A percentile compares a stretch with the other conserved stretches of the same genome.
Evolutionary conservation across 2,797 vertebrate species (phyloP).

Genomic region (Darevskia mixta): DNA sequence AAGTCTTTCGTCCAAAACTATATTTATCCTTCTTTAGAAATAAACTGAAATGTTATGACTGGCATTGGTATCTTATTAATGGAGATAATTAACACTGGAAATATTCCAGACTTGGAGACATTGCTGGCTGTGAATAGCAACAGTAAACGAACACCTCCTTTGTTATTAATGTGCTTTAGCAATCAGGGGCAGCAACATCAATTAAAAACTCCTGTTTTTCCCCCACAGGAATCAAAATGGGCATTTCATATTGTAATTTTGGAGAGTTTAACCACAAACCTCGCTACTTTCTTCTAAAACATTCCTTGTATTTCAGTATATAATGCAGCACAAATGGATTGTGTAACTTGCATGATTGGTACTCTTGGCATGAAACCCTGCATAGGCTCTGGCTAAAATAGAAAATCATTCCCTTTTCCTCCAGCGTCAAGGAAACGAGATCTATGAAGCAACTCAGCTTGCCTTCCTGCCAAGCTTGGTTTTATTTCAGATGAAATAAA

Average conservation of each 20-base stretch:
- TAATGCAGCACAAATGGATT: neutral
- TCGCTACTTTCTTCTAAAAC: neutral
- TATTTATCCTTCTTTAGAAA: no score
- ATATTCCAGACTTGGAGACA: no score
- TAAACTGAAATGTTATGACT: no score
- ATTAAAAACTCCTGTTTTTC: no score
- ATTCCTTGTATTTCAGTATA: neutral
- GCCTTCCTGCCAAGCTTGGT: neutral
- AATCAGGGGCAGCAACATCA: no score
- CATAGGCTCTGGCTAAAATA: neutral
- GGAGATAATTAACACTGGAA: no score
- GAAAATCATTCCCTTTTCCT: conserved; percentile 14
- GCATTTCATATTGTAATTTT: conserved; percentile 4
- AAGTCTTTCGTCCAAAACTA: no score
- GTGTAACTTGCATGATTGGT: neutral
- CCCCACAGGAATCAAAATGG: no score
- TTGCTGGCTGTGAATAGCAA: no score
- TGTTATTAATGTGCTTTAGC: no score
- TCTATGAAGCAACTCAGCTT: neutral
- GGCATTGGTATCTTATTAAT: no score
- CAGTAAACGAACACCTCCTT: no score
- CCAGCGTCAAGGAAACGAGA: neutral
- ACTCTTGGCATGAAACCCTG: neutral
- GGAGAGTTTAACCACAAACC: conserved; percentile 2
- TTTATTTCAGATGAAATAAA: neutral